Percentiles rank a stretch among this genome's conserved stretches.
phyloP scores from a whole-genome alignment of 1,140 invertebrate species.

The Hyles vespertilio region DNA sequence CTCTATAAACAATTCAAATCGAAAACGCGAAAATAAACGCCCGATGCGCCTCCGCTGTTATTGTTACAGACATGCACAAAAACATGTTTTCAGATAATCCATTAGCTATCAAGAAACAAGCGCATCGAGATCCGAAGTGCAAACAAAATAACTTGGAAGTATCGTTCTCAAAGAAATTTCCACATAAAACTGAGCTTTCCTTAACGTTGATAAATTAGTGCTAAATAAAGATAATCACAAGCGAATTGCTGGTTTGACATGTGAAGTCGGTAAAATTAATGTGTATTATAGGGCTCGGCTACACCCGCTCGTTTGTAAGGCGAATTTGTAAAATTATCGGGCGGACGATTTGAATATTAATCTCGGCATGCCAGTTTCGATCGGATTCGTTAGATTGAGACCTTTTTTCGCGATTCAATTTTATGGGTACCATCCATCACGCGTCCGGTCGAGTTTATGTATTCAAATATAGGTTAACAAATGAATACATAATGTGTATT shows the following conservation, averaged over 20 bases:
- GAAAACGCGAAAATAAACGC: background rate
- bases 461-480: background rate
- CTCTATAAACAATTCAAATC: no score
- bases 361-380: slow-evolving; percentile 24
- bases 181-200: background rate
- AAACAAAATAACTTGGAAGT: background rate
- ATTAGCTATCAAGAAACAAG: background rate
- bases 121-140: background rate
- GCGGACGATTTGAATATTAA: slow-evolving; percentile 55
- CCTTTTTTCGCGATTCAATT: slow-evolving; percentile 1
- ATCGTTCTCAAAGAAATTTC: slow-evolving; percentile 1
- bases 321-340: slow-evolving; percentile 68
- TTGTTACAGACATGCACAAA: background rate
- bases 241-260: slow-evolving; percentile 65
- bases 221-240: slow-evolving; percentile 70
- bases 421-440: no score
- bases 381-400: slow-evolving; percentile 1
- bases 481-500: background rate
- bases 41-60: background rate
- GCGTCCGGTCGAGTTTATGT: background rate
- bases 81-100: background rate
- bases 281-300: slow-evolving; percentile 60
- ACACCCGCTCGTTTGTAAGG: slow-evolving; percentile 55
- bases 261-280: slow-evolving; percentile 63
- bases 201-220: slow-evolving; percentile 51